Percentiles rank a stretch among this genome's conserved stretches.
Conservation (phyloP, 2,113 vertebrate species). For the Pimephales promelas region DNA sequence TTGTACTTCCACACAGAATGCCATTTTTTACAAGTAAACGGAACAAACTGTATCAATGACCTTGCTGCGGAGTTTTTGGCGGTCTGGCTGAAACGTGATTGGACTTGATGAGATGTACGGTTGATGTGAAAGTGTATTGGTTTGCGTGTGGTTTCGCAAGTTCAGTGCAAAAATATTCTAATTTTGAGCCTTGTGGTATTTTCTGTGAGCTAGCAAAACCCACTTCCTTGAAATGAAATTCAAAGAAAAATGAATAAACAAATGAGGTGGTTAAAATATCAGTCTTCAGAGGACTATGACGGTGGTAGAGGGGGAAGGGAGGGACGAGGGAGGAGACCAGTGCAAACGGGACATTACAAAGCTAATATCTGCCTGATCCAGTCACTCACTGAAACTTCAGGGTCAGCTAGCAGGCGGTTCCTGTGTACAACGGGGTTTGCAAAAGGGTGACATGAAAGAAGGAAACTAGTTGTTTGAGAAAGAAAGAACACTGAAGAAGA, state of each 20-base stretch:
- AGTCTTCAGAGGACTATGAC: background rate
- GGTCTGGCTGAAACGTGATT: background rate
- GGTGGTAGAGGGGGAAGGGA: background rate
- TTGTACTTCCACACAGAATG: background rate
- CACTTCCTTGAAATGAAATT: conserved; percentile 35
- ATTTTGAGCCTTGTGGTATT: background rate
- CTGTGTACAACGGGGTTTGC: background rate
- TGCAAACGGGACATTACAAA: background rate
- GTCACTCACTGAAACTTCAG: background rate
- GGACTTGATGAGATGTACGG: background rate
- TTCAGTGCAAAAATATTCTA: background rate
- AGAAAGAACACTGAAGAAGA: background rate
- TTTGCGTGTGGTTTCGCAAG: background rate
- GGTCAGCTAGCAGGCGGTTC: background rate
- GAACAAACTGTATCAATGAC: background rate
- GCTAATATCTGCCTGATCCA: background rate
- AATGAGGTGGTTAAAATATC: background rate
- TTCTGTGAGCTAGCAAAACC: background rate
- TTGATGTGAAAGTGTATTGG: background rate
- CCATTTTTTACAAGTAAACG: background rate
- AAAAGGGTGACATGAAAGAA: background rate
- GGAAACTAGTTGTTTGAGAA: background rate
- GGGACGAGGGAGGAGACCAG: background rate
- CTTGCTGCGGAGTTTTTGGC: background rate
- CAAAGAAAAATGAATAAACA: background rate